These are phyloP conservation scores for Ammodytes marinus DNA, from an alignment of 2,113 vertebrate genomes.

Conservation along the genomic window DNA sequence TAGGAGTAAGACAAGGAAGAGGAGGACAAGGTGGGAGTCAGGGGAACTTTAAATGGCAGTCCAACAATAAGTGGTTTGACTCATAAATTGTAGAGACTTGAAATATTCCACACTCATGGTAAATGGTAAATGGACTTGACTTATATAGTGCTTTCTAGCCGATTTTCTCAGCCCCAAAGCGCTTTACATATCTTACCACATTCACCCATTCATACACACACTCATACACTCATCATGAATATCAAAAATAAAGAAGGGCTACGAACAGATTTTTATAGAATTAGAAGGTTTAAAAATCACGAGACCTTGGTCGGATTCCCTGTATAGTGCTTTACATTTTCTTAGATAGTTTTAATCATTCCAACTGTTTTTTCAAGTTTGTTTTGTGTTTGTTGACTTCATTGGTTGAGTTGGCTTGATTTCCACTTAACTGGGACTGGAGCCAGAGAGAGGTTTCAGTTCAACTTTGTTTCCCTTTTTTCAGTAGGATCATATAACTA, in stretches of 20 bases:
- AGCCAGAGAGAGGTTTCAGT: not conserved
- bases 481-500: not conserved
- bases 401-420: not conserved
- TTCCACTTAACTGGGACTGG: not conserved
- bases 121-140: no score
- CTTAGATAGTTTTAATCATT: not conserved
- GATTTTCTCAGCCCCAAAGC: no score
- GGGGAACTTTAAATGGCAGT: constrained; percentile 18
- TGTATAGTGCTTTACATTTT: not conserved
- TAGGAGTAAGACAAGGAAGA: not conserved
- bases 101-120: not conserved
- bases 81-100: not conserved
- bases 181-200: no score
- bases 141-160: no score
- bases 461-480: not conserved
- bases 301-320: not conserved
- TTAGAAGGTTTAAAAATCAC: not conserved
- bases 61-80: constrained; percentile 10
- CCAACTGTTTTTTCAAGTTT: not conserved
- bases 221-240: not conserved
- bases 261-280: not conserved
- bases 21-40: not conserved
- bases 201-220: no score
- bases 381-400: not conserved
- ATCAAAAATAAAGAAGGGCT: not conserved